Evolutionary conservation across 2,113 vertebrate species (phyloP).

Genomic region (Hippolais icterina): DNA sequence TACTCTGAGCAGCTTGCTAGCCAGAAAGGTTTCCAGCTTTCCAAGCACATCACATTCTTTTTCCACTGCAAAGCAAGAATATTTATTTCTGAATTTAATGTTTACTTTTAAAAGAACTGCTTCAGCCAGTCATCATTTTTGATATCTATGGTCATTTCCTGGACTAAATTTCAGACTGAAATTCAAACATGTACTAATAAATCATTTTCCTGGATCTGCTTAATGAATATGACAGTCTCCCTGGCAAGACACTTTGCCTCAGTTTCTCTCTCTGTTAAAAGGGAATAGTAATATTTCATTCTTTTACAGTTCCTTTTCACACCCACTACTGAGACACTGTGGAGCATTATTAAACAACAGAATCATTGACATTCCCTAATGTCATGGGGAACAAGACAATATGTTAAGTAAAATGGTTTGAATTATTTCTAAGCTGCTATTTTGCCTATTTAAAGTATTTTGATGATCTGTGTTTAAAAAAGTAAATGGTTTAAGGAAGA

Average conservation of each 20-base stretch:
- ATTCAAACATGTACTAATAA: background rate
- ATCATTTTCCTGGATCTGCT: background rate
- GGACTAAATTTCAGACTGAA: background rate
- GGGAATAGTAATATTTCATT: background rate
- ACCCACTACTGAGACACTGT: background rate
- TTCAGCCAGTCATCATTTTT: background rate
- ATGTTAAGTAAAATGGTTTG: background rate
- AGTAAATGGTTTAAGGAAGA: background rate
- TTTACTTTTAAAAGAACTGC: background rate
- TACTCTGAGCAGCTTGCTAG: background rate
- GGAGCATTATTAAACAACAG: background rate
- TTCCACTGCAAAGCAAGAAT: background rate
- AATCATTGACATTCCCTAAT: background rate
- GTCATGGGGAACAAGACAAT: background rate
- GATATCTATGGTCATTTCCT: background rate
- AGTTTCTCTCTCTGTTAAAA: background rate
- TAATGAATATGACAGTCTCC: background rate
- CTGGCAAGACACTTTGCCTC: background rate
- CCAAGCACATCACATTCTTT: background rate
- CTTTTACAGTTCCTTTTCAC: background rate
- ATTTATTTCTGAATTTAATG: background rate
- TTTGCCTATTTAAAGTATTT: background rate
- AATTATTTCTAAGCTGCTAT: background rate
- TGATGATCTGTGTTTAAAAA: background rate
- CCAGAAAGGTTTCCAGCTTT: background rate